Percentiles rank a stretch among this genome's conserved stretches.
Conservation (phyloP, 2,888 invertebrate species). For the Himalopsyche anomala region DNA sequence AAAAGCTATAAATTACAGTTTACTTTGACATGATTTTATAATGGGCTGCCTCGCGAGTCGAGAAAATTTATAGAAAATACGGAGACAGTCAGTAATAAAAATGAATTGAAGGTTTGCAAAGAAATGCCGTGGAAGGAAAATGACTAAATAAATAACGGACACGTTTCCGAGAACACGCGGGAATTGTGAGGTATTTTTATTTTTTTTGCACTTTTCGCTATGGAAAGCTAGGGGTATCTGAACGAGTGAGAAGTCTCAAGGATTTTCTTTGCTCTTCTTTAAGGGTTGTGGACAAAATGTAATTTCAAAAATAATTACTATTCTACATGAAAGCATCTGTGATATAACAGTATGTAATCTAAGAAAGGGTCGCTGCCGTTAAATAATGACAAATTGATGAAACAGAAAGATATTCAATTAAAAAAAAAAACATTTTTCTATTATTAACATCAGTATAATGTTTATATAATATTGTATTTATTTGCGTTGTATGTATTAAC, state of each 20-base stretch:
- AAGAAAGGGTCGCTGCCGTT: too few species aligned
- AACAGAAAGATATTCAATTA: too few species aligned
- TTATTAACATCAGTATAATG: too few species aligned
- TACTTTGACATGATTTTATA: slow-evolving; percentile 1
- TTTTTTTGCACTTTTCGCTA: neutral
- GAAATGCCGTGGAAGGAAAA: neutral
- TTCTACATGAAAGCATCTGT: too few species aligned
- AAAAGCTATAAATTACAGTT: neutral
- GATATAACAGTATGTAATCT: too few species aligned
- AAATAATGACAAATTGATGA: too few species aligned
- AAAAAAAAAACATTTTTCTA: too few species aligned
- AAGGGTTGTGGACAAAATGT: neutral
- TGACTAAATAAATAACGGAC: slow-evolving; percentile 23
- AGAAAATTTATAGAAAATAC: slow-evolving; percentile 9
- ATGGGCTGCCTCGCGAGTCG: neutral
- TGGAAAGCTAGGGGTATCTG: neutral
- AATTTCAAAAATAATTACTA: too few species aligned
- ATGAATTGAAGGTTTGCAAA: slow-evolving; percentile 28
- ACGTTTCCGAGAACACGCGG: neutral
- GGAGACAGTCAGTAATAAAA: slow-evolving; percentile 19
- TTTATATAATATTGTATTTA: too few species aligned
- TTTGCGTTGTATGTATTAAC: too few species aligned
- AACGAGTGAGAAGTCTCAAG: neutral
- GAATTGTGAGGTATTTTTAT: neutral
- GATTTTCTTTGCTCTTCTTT: neutral